Evolutionary conservation across 2,888 invertebrate species (phyloP), one percentile per base, ranked within the genome.

Genomic region (Clusia tigrina): DNA sequence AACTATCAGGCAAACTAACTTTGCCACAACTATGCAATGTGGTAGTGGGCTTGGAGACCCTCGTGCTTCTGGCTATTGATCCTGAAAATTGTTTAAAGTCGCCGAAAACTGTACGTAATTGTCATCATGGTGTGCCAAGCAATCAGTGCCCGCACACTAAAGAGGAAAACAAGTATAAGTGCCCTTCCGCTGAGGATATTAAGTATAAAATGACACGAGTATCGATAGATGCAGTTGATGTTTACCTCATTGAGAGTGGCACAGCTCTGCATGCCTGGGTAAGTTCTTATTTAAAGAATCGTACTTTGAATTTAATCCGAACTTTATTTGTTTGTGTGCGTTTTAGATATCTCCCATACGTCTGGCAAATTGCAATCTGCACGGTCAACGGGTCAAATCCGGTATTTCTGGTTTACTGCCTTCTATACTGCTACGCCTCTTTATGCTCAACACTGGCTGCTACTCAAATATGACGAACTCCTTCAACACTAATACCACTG

Each of bases 131-230:
- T n/a, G 81, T 89, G 51, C 89, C 89, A 54, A 91, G 88, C 59
- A 86, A 88, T 67, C 86, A 89, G 73, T 92, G 90, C 75, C 85
- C 88, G 2, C 89, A 91, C 77, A 89, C 92, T 59, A 88, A 90
- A 80, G 86, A 87, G 42, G 87, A 89, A 59, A 86, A 88, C 59
- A 89, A 90, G 71, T 94, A 94, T 75, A 87, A 86, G 79, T 94
- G 94, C 76, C 93, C 93, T 2, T 89, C 92, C 1, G 85, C 90
- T 0, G 92, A 93, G 74, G 91, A 93, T 71, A 90, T 98, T 62
- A 98, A 98, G 81, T 98, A 98, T 83, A 89, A 92, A 80, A 93
- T 98, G 91, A 91, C 94, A 5, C 87, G 98, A 53, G 87, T 96
- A 1, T 91, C 94, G 0, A 86, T 97, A 32, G 96, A 97, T 84